Conservation (phyloP, 2,888 invertebrate genomes). For the Stenotaenia linearis region DNA sequence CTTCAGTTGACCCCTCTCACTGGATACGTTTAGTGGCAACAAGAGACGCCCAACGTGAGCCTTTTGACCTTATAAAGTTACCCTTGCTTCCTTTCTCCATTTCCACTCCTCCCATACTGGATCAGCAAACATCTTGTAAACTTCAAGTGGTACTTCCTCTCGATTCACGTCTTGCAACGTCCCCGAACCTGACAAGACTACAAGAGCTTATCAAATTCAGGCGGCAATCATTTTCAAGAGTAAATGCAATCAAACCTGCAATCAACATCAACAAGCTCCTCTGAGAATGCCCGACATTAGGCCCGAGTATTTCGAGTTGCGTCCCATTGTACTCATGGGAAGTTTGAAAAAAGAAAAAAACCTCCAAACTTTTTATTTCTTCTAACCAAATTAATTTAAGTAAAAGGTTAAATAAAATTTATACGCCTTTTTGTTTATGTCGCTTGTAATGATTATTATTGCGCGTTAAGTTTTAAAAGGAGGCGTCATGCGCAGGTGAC, state of each 20-base stretch:
- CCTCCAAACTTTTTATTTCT: not conserved
- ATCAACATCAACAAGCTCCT: constrained; percentile 20
- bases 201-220: constrained; percentile 24
- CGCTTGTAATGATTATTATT: not conserved
- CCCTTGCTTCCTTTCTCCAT: constrained; percentile 24
- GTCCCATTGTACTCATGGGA: not conserved
- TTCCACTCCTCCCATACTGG: constrained; percentile 7
- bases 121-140: constrained; percentile 26
- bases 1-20: constrained; percentile 18
- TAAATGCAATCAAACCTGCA: constrained; percentile 10
- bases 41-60: constrained; percentile 15
- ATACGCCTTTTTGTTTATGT: not conserved
- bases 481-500: constrained; percentile 8
- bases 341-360: not conserved
- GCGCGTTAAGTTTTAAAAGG: not conserved
- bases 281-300: not conserved
- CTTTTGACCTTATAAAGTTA: constrained; percentile 26
- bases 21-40: constrained; percentile 21
- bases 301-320: not conserved
- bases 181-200: constrained; percentile 16
- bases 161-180: not conserved
- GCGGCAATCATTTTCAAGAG: constrained; percentile 21
- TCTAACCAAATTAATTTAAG: not conserved
- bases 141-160: constrained; percentile 20
- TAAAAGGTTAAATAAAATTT: not conserved